Conservation (phyloP, 2,888 invertebrate species). For the Pterostichus niger region DNA sequence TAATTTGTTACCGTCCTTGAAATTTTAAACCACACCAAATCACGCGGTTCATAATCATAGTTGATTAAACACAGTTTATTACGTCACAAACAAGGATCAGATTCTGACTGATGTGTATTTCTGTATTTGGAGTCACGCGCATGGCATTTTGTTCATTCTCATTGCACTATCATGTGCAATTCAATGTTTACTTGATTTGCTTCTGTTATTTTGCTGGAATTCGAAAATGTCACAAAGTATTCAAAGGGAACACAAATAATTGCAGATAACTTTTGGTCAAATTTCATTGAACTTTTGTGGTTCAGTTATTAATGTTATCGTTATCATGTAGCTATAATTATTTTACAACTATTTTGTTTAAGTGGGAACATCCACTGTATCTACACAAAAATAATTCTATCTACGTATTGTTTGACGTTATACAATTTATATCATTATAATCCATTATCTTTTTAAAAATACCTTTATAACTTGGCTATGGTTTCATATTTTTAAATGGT, state of each 20-base stretch:
- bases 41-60: conserved; percentile 59
- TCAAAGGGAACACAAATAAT: neutral
- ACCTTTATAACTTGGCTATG: neutral
- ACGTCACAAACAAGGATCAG: conserved; percentile 40
- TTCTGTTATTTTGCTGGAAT: conserved; percentile 6
- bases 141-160: conserved; percentile 3
- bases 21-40: conserved; percentile 33
- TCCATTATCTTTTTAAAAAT: neutral
- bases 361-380: neutral
- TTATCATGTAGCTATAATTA: conserved; percentile 1
- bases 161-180: neutral
- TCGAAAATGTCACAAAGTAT: neutral
- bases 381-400: neutral
- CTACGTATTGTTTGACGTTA: conserved; percentile 9
- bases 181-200: conserved; percentile 17
- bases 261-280: neutral
- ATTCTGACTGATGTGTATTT: conserved; percentile 23
- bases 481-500: conserved; percentile 16
- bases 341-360: neutral
- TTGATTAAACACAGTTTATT: conserved; percentile 57
- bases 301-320: conserved; percentile 5
- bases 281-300: neutral
- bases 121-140: conserved; percentile 35
- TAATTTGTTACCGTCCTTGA: conserved; percentile 42
- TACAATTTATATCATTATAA: neutral